These are phyloP conservation scores for Torymus aiolomorphi DNA, from an alignment of 2,888 invertebrate species.

Conservation along the genomic window DNA sequence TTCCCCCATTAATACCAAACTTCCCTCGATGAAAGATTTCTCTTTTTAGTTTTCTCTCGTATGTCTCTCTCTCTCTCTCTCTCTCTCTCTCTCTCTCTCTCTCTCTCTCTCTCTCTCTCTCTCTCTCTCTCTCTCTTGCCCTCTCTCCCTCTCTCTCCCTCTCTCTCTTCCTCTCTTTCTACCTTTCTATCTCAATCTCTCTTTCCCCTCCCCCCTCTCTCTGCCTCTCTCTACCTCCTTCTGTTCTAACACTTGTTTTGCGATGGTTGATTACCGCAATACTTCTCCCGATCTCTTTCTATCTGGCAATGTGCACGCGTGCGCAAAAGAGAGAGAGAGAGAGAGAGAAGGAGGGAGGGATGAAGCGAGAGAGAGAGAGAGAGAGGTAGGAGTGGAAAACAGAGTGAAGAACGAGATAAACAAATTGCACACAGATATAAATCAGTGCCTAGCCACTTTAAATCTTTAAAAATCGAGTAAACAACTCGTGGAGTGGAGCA, in stretches of 20 bases:
- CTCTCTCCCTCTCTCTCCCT: slow-evolving; percentile 10
- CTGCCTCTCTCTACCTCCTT: slow-evolving; percentile 10
- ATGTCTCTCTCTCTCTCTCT: slow-evolving; percentile 19
- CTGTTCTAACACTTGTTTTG: slow-evolving; percentile 53
- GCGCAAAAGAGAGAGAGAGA: too few relatives aligned
- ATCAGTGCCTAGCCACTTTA: slow-evolving; percentile 44
- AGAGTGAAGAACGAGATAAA: slow-evolving; percentile 36
- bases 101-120: slow-evolving; percentile 7
- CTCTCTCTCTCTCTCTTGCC: too few relatives aligned
- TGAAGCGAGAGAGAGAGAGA: too few relatives aligned
- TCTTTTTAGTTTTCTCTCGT: slow-evolving; percentile 47
- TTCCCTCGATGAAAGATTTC: slow-evolving; percentile 62
- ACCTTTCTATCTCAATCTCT: slow-evolving; percentile 18
- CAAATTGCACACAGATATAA: slow-evolving; percentile 44
- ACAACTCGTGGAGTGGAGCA: slow-evolving; percentile 29
- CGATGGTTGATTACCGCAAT: slow-evolving; percentile 57
- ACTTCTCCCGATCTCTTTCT: slow-evolving; percentile 12
- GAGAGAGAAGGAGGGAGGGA: too few relatives aligned
- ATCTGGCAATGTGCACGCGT: neutral
- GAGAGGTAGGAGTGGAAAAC: too few relatives aligned
- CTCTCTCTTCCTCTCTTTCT: slow-evolving; percentile 22
- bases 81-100: neutral
- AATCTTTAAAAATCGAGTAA: slow-evolving; percentile 39
- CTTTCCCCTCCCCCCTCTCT: slow-evolving; percentile 27
- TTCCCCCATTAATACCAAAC: slow-evolving; percentile 69